Evolutionary conservation across 2,113 vertebrate genomes (phyloP), one percentile per base, ranked within the genome.

Genomic region (Tragelaphus scriptus): DNA sequence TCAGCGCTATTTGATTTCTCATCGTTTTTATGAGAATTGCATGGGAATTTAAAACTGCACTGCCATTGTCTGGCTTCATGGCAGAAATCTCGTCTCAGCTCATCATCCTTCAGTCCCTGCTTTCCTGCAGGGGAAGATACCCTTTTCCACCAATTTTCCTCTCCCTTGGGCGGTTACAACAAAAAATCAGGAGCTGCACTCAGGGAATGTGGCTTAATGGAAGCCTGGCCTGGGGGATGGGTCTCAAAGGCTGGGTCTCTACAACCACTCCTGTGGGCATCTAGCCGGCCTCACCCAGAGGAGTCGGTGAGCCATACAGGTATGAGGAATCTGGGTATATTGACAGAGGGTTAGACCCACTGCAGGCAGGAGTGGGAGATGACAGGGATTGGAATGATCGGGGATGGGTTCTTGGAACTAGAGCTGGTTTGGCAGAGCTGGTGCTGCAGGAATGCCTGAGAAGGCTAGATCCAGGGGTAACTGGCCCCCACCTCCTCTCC

Each of bases 371-470:
- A 14, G 3, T 21, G 56, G n/a, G 65, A 85, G 77, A 53, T 1
- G 5, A 47, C 56, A 47, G 91, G 44, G 81, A 56, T n/a, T 56
- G 53, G 53, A 36, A 56, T 23, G 30, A 19, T 17, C 0, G 0
- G 47, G 23, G 2, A 21, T n/a, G 71, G 71, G 19, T 40, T 89
- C 23, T 55, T 36, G 61, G 51, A n/a, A 26, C 40, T 10, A 55
- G 17, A 65, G 30, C 12, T 44, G 80, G 23, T 15, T 25, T 44
- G 49, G 7, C 19, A 15, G 8, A 63, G 6, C 5, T 10, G 21
- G 21, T 3, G 4, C 53, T 63, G 16, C 15, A 58, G 44, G 40
- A 49, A 40, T 0, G 1, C 15, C 61, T 4, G 2, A 5, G 19
- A 88, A 55, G 47, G 10, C 56, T 23, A 47, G 36, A 6, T 3